Base-by-base conservation (phyloP, 2,888 invertebrate genomes). In the Ceratothoa steindachneri region DNA sequence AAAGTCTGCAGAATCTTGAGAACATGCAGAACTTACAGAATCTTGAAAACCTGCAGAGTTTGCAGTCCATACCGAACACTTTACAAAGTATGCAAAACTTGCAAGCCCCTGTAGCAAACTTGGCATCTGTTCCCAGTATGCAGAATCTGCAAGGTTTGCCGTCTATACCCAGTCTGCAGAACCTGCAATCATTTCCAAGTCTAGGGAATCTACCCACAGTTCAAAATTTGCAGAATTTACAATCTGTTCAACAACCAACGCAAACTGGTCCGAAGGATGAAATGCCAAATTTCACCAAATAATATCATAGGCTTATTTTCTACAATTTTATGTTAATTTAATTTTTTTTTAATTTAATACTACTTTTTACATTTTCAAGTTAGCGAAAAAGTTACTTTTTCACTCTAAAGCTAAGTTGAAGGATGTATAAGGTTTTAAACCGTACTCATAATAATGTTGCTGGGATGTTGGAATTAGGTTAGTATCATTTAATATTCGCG, bases 1-100 rank as follows among this genome's bases (percentile, higher is more conserved):
- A 78, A 67, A 78, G 78, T 74, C 72, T 78, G 65, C 78, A 78
- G 73, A 78, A 78, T 74, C 74, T 78, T 72, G 78, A 78, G 71
- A 78, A 75, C 70, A 75, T 78, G 73, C 78, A 75, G 65, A 78
- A 78, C 69, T 71, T 75, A 72, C 78, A 78, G 71, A 78, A 75
- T 74, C 71, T 78, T 73, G 75, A 70, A 64, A 70, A 70, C 41
- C 30, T 70, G 64, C 60, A 28, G 24, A 70, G 41, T 31, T 31
- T 60, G 51, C 64, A 70, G 51, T 30, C 31, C 64, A 24, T 60
- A 12, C 60, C 60, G 24, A 60, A 24, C 27, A 60, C 22, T 60
- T 60, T 60, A 24, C 60, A 60, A 60, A 24, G 60, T 60, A 60
- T 60, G 19, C 60, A 60, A 60, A 60, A 60, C 27, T 60, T 60